These are phyloP conservation scores for Himalopsyche phryganea DNA, from an alignment of 1,140 invertebrate species.

Conservation along the genomic window DNA sequence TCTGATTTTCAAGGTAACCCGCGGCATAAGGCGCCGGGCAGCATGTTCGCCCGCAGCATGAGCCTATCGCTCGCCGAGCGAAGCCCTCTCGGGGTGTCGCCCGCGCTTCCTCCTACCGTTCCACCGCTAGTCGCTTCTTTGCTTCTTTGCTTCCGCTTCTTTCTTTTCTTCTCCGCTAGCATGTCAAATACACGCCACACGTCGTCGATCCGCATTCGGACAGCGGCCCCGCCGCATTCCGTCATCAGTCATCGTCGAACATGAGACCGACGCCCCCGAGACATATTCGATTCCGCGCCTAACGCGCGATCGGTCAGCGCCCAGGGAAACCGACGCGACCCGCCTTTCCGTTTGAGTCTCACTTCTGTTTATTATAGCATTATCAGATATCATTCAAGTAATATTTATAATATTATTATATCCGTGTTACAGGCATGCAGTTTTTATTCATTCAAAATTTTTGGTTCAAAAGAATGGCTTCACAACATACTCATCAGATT, in stretches of 20 bases:
- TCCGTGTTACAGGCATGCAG: conserved; percentile 29
- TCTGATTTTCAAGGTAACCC: conserved; percentile 95
- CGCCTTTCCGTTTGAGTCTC: too few species aligned
- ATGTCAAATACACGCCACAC: conserved; percentile 33
- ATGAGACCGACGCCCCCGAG: conserved; percentile 20
- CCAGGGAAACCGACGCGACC: too few species aligned
- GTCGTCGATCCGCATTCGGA: conserved; percentile 6
- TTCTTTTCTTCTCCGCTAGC: conserved; percentile 30
- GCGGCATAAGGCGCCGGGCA: conserved; percentile 39
- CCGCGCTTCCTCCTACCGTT: conserved; percentile 43
- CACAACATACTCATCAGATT: conserved; percentile 31
- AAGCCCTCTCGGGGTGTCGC: conserved; percentile 31
- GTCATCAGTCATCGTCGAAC: conserved; percentile 9
- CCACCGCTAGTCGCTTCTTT: conserved; percentile 12
- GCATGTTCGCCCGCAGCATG: conserved; percentile 44
- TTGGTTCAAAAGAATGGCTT: conserved; percentile 30
- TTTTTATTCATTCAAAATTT: conserved; percentile 26
- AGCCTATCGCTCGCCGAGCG: conserved; percentile 19
- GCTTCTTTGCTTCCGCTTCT: conserved; percentile 29
- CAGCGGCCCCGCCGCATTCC: conserved; percentile 7
- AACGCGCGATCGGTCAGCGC: conserved; percentile 37
- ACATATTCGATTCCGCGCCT: conserved; percentile 23
- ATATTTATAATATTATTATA: conserved; percentile 3
- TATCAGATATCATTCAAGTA: background rate
- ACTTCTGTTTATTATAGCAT: too few species aligned